Base-by-base conservation (phyloP, 2,888 invertebrate genomes). In the Pachydiplax longipennis region DNA sequence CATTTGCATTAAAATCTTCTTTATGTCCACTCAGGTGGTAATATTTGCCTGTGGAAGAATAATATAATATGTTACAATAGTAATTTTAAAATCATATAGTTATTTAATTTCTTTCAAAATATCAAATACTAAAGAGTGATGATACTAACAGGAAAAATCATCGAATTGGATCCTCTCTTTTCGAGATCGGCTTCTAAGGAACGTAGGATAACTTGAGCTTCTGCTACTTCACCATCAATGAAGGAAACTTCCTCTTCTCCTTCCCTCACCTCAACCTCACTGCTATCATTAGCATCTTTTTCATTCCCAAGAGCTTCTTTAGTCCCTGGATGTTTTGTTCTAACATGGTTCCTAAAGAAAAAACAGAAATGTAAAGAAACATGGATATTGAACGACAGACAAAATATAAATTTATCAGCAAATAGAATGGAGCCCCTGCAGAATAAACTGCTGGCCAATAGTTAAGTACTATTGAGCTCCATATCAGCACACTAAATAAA, bases 191-290 rank as follows among this genome's bases (percentile, higher is more conserved):
- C 87, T 35, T 83, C 83, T 18, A 87, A n/a, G 10, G 87, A 87
- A 37, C 61, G 87, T 37, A 61, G 58, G 22, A 87, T 25, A 13
- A 35, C 87, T 25, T 87, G 87, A n/a, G 87, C 61, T 61, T 87
- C 87, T 37, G 61, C 22, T n/a, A 87, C 87, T 65, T 61, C 87
- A 61, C 87, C 87, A 58, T 87, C 87, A 22, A 87, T 87, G 40
- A 37, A 87, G 5, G 87, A 87, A 0, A 87, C 87, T 8, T 87
- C 87, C n/a, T 87, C 87, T 37, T 83, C 83, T 65, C 65, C 87
- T 61, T 87, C 87, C n/a, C 37, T 87, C 0, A 87, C 61, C 40
- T 87, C 87, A 6, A 87, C 61, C 53, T 87, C 87, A 87, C 61
- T 87, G 13, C 40, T 87, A 61, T 87, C 87, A 37, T 58, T 61